Conservation (phyloP, 92 coral and sea anemone species). For the Zoanthus solanderi region DNA sequence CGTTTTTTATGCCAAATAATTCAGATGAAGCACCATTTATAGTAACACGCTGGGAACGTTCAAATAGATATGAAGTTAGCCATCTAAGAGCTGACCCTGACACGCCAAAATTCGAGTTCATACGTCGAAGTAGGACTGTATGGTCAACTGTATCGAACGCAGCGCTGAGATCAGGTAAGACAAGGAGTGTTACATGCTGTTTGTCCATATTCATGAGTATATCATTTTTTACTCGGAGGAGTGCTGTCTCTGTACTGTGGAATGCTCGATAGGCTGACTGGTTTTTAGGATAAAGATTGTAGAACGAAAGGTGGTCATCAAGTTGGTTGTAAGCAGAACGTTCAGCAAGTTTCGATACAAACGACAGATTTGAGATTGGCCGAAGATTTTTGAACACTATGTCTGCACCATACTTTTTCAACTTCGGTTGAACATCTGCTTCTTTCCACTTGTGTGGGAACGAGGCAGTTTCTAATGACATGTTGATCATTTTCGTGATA, state of each 20-base stretch:
- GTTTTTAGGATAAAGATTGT: constrained; percentile 44
- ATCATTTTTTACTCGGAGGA: constrained; percentile 40
- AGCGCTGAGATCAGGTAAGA: constrained; percentile 43
- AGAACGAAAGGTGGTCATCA: constrained; percentile 49
- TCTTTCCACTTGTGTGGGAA: constrained; percentile 48
- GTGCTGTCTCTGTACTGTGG: constrained; percentile 51
- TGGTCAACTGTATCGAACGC: constrained; percentile 49
- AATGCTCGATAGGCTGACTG: constrained; percentile 51
- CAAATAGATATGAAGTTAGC: constrained; percentile 45
- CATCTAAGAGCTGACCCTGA: constrained; percentile 41
- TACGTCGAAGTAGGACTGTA: constrained; percentile 47
- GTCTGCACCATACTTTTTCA: constrained; percentile 39
- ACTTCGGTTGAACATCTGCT: constrained; percentile 37
- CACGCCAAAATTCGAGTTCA: constrained; percentile 47
- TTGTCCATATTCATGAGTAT: constrained; percentile 56
- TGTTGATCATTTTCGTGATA: constrained; percentile 24
- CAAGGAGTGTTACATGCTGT: constrained; percentile 51
- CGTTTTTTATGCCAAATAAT: constrained; percentile 7
- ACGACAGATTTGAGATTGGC: constrained; percentile 47
- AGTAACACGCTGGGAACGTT: constrained; percentile 46
- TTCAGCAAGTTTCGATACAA: constrained; percentile 51
- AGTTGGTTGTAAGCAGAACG: constrained; percentile 54
- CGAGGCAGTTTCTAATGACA: constrained; percentile 45
- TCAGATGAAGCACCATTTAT: constrained; percentile 33
- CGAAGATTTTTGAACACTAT: constrained; percentile 40